Percentiles rank a stretch among this genome's conserved stretches.
These are phyloP conservation scores for Leiothrix lutea DNA, from an alignment of 2,113 vertebrate species.

Conservation along the genomic window DNA sequence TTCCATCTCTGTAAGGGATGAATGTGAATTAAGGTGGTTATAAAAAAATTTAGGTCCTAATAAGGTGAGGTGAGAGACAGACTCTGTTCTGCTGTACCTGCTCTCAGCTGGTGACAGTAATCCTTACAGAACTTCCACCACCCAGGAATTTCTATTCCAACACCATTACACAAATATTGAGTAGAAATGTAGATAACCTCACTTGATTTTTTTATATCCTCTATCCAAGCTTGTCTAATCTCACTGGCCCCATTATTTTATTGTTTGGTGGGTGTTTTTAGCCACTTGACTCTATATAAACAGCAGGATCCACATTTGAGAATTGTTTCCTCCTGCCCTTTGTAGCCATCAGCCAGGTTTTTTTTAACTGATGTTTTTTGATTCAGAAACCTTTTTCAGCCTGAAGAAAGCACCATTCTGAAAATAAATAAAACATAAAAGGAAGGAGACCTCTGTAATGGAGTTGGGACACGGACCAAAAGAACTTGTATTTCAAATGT, in stretches of 20 bases:
- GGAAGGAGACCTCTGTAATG: neutral
- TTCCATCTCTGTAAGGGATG: neutral
- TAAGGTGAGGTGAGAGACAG: neutral
- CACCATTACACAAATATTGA: neutral
- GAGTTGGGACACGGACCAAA: slow-evolving; percentile 2
- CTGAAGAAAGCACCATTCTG: neutral
- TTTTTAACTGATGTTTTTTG: neutral
- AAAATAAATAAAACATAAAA: neutral
- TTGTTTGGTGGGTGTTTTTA: neutral
- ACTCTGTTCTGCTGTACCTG: neutral
- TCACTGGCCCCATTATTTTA: neutral
- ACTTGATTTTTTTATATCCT: neutral
- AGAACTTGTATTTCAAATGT: slow-evolving; percentile 9
- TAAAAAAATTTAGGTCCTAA: neutral
- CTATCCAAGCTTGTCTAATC: neutral
- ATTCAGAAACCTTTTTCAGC: neutral
- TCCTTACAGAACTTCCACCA: neutral
- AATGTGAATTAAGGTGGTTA: neutral
- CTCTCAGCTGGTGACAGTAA: neutral
- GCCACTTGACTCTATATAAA: neutral
- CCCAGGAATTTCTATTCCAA: neutral
- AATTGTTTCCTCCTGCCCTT: neutral
- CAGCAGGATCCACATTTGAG: neutral
- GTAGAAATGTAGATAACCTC: neutral
- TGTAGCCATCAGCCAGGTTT: neutral